Conservation (phyloP, 2,113 vertebrate genomes). For the Piliocolobus tephrosceles region DNA sequence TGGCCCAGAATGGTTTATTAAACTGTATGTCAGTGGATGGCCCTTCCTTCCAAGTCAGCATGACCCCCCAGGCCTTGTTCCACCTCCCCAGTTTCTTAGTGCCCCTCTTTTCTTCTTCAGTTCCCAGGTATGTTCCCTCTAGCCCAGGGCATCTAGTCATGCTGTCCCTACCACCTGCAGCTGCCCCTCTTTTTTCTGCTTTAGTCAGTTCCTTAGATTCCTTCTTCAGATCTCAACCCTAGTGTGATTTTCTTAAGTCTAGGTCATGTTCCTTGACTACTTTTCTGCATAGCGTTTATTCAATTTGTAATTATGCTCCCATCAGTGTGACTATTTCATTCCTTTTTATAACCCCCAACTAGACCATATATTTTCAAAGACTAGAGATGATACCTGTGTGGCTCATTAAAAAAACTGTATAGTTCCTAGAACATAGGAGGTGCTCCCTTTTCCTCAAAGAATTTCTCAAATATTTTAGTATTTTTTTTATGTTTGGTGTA, state of each 20-base stretch:
- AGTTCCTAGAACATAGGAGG: not conserved
- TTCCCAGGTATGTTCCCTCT: not conserved
- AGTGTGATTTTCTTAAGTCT: slow-evolving; percentile 21
- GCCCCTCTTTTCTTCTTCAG: not conserved
- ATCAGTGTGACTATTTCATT: slow-evolving; percentile 43
- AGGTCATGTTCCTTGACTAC: slow-evolving; percentile 54
- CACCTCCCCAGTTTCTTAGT: not conserved
- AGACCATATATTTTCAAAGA: slow-evolving; percentile 40
- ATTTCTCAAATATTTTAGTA: slow-evolving; percentile 34
- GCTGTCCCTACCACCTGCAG: not conserved
- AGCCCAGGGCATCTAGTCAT: not conserved
- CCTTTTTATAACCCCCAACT: slow-evolving; percentile 50
- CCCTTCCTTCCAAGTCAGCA: not conserved
- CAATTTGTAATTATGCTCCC: slow-evolving; percentile 33
- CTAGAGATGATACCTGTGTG: slow-evolving; percentile 1
- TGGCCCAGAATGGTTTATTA: not conserved
- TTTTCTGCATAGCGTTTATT: slow-evolving; percentile 57
- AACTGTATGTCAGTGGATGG: not conserved
- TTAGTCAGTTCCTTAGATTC: slow-evolving; percentile 16
- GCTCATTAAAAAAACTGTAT: not conserved
- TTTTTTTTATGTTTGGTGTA: not conserved
- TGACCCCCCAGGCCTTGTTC: not conserved
- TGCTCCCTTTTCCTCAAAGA: slow-evolving; percentile 15
- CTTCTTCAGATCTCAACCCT: slow-evolving; percentile 16
- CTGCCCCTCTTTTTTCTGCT: not conserved